Base-by-base conservation (phyloP, 2,888 invertebrate genomes). In the Boloria euphrosyne region DNA sequence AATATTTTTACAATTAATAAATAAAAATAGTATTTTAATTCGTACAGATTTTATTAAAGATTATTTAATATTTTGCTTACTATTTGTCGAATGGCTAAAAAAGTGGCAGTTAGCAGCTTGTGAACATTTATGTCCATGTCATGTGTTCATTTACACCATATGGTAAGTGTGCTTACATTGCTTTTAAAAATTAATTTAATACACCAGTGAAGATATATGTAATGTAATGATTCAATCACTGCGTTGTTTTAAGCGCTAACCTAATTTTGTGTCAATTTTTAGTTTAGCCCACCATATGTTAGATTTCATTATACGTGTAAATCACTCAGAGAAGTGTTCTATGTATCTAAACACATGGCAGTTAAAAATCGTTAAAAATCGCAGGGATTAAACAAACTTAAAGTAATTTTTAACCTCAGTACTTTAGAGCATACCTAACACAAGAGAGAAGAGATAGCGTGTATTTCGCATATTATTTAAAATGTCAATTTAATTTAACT, bases 401-500 rank as follows among this genome's bases (percentile, higher is more conserved):
- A 31, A 7, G 1, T 0, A n/a, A n/a, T n/a, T n/a, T n/a, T 31
- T 10, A 44, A 46, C 53, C 53, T 43, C 38, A 59, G 57, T 57
- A 50, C 47, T 64, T 55, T 50, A 49, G 62, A 46, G 7, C 31
- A 18, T 17, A 1, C 13, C 4, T 13, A 16, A 31, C 10, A 31
- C 10, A 38, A 7, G 31, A 50, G 59, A 65, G 49, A 47, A 31
- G 62, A 65, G 67, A 67, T 70, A 67, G 54, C 46, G 49, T 52
- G 49, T 66, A 58, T 43, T 31, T 72, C 67, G 2, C 31, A 72
- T 53, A 60, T 22, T 22, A 22, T 47, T 68, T 16, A 27, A n/a
- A 52, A 52, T 59, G 57, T 51, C 58, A 54, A 55, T 50, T 70
- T 71, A 71, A 74, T 70, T 65, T 67, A 53, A 53, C 27, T 53